Evolutionary conservation across 2,113 vertebrate species (phyloP).

Genomic region (Garra rufa): DNA sequence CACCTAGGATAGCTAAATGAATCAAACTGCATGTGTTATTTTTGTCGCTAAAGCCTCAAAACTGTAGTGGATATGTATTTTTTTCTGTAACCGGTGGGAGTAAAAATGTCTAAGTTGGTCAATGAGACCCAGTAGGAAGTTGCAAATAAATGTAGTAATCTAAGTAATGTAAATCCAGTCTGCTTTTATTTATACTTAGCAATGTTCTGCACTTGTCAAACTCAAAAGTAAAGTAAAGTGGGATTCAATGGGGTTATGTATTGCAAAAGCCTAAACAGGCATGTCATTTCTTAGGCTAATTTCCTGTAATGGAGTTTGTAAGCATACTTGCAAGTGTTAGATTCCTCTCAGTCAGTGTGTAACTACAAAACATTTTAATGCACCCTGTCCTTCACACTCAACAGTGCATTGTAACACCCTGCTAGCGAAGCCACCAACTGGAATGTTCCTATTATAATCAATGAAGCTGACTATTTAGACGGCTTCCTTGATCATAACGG

Average conservation of each 20-base stretch:
- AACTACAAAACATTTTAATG: constrained; percentile 13
- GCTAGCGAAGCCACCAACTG: neutral
- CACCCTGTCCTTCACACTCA: neutral
- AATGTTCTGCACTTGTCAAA: neutral
- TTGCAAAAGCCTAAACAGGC: neutral
- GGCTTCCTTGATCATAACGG: neutral
- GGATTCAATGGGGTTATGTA: neutral
- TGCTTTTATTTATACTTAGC: neutral
- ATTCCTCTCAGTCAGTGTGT: neutral
- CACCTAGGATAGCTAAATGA: neutral
- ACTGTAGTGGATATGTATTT: too few species aligned
- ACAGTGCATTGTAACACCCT: neutral
- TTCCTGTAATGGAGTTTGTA: neutral
- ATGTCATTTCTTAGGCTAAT: neutral
- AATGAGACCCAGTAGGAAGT: too few species aligned
- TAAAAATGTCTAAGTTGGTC: too few species aligned
- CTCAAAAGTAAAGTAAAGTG: neutral
- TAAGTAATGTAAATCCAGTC: too few species aligned
- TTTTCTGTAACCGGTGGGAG: too few species aligned
- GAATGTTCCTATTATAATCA: neutral
- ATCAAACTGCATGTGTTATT: neutral
- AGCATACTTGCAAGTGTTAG: neutral
- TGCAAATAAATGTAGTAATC: too few species aligned
- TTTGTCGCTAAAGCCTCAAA: too few species aligned
- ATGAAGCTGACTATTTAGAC: neutral